Conservation (phyloP, 2,888 invertebrate genomes). For the Calliopum simillimum region DNA sequence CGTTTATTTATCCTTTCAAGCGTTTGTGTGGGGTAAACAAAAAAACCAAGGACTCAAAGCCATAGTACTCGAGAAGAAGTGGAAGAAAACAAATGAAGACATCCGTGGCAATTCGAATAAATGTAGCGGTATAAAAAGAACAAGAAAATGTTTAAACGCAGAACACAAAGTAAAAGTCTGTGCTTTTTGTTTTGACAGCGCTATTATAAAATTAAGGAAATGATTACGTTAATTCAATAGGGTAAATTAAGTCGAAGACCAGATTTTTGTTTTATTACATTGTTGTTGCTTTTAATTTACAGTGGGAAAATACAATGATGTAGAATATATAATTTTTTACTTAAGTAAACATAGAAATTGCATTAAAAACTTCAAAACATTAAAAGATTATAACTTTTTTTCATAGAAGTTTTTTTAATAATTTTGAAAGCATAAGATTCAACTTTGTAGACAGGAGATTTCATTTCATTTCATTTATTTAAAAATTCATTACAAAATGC, state of each 20-base stretch:
- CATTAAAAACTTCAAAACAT: too few relatives aligned
- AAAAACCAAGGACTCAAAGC: conserved; percentile 4
- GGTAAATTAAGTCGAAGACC: conserved; percentile 33
- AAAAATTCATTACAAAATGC: too few relatives aligned
- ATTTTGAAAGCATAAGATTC: too few relatives aligned
- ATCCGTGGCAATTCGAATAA: too few relatives aligned
- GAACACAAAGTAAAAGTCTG: conserved; percentile 44
- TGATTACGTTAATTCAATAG: conserved; percentile 41
- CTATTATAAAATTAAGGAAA: conserved; percentile 33
- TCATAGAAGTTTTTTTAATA: too few relatives aligned
- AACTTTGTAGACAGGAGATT: too few relatives aligned
- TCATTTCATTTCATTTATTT: too few relatives aligned
- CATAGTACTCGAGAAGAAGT: conserved; percentile 20
- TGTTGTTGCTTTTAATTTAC: neutral
- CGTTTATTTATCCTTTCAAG: conserved; percentile 48
- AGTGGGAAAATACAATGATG: neutral
- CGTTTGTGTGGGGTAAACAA: conserved; percentile 27
- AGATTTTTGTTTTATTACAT: neutral
- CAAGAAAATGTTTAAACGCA: neutral
- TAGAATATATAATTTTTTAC: neutral
- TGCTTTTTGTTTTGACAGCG: conserved; percentile 22
- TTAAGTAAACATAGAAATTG: neutral
- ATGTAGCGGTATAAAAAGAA: conserved; percentile 26
- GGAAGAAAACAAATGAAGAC: conserved; percentile 49
- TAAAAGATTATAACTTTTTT: too few relatives aligned